Conservation (phyloP, 1,140 invertebrate genomes). For the Meteorus sp. region DNA sequence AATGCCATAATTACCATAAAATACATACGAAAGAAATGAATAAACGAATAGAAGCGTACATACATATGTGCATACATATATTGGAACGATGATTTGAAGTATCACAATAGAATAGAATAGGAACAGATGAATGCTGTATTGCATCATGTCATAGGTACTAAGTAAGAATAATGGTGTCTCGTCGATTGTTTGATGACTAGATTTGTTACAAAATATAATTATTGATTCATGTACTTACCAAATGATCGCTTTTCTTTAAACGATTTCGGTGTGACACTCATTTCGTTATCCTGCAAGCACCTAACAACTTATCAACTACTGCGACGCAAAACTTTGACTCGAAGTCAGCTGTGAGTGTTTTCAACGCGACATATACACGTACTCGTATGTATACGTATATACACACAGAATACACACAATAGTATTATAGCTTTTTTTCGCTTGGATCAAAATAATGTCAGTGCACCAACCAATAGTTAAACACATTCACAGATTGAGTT, state of each 20-base stretch:
- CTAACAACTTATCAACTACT: constrained; percentile 20
- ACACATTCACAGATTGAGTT: not conserved
- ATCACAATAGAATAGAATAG: too few species aligned
- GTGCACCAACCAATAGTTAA: too few species aligned
- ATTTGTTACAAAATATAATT: not conserved
- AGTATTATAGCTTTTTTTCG: not conserved
- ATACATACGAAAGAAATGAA: not conserved
- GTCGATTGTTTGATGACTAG: not conserved
- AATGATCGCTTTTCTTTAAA: constrained; percentile 50
- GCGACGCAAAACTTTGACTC: constrained; percentile 23
- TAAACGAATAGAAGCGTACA: not conserved
- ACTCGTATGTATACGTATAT: too few species aligned
- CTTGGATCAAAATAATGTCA: constrained; percentile 19
- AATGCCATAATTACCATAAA: not conserved
- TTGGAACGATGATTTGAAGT: too few species aligned
- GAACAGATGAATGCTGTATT: too few species aligned
- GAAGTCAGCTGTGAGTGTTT: constrained; percentile 16
- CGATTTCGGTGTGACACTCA: constrained; percentile 41
- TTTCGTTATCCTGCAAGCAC: constrained; percentile 24
- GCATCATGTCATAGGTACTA: too few species aligned
- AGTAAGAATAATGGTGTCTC: too few species aligned
- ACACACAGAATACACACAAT: not conserved
- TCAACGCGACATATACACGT: too few species aligned
- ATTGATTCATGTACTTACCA: constrained; percentile 34
- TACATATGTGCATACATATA: not conserved